phyloP scores from a whole-genome alignment of 2,113 vertebrate species.

The Rattus rattus region DNA sequence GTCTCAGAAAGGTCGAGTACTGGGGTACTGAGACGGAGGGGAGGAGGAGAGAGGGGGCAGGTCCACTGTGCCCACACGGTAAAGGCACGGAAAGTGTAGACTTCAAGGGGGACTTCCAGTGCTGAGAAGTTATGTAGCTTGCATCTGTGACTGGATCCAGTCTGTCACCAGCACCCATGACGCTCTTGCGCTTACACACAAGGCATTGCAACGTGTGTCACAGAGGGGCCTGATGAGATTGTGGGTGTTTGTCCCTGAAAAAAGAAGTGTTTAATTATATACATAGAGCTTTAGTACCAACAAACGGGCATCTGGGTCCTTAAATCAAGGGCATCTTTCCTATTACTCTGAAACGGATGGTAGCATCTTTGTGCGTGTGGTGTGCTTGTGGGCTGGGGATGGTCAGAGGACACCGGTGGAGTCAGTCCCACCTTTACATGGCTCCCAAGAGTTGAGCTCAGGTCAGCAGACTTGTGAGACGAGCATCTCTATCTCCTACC shows the following conservation, averaged over 20 bases:
- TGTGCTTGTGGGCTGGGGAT: not conserved
- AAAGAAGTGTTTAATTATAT: not conserved
- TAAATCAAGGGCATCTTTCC: not conserved
- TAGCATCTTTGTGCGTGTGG: too few relatives aligned
- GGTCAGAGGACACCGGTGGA: not conserved
- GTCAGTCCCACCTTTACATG: not conserved
- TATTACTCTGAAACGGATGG: not conserved
- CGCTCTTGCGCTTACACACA: not conserved
- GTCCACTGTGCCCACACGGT: fast-evolving
- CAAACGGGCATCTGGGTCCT: not conserved
- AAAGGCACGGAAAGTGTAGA: not conserved
- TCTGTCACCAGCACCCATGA: fast-evolving
- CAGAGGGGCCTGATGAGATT: not conserved
- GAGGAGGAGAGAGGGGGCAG: too few relatives aligned
- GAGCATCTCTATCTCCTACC: not conserved
- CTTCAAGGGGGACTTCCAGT: not conserved
- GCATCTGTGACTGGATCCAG: not conserved
- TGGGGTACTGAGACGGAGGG: not conserved
- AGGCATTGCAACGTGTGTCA: not conserved
- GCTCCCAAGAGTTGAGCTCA: not conserved
- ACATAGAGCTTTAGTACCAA: not conserved
- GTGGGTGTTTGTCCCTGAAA: not conserved
- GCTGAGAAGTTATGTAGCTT: too few relatives aligned
- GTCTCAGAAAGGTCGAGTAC: too few relatives aligned
- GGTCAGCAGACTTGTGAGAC: not conserved